Conservation (phyloP, 2,113 vertebrate genomes). For the Limanda limanda region DNA sequence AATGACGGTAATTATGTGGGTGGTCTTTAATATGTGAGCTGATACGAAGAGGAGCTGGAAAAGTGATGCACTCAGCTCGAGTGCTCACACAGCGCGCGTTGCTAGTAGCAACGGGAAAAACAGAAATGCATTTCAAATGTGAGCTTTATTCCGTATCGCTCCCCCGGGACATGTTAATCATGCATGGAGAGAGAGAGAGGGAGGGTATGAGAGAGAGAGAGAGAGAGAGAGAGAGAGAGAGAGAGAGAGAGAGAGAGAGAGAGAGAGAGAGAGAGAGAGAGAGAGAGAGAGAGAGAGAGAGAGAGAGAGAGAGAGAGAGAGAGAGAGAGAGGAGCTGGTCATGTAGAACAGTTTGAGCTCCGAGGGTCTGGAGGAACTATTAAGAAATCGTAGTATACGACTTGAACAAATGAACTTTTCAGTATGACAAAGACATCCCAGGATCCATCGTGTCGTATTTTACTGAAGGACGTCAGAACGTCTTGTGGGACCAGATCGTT, state of each 20-base stretch:
- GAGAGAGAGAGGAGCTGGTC: background rate
- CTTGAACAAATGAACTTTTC: background rate
- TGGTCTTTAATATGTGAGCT: conserved; percentile 31
- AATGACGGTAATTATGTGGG: conserved; percentile 40
- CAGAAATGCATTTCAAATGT: conserved; percentile 58
- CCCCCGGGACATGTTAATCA: conserved; percentile 51
- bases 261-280: background rate
- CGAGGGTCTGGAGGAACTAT: conserved; percentile 25
- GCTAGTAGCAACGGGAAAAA: conserved; percentile 69
- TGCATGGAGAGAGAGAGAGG: conserved; percentile 34
- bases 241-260: background rate
- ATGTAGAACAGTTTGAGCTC: background rate
- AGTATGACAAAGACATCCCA: background rate
- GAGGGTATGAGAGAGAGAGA: no score
- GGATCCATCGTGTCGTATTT: background rate
- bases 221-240: background rate
- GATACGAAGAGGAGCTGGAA: conserved; percentile 39
- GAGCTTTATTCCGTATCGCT: conserved; percentile 44
- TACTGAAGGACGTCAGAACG: background rate
- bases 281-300: no score
- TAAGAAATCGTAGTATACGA: background rate
- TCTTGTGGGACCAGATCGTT: background rate
- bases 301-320: background rate
- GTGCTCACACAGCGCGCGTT: conserved; percentile 41
- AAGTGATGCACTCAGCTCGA: conserved; percentile 38